These are phyloP conservation scores for Pammene fasciana DNA, from an alignment of 2,888 invertebrate species.

Conservation along the genomic window DNA sequence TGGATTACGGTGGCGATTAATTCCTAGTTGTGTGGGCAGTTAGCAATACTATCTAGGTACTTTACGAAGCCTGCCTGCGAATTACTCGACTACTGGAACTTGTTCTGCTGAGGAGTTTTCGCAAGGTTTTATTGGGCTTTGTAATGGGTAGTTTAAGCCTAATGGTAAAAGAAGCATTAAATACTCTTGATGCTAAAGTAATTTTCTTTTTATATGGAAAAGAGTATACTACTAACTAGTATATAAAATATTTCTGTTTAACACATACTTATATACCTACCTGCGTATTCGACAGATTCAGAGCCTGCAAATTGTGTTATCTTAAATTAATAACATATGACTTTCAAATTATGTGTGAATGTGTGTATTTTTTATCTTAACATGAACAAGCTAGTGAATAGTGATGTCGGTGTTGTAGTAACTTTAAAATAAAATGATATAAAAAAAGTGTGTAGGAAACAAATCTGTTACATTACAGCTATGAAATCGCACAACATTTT, in stretches of 20 bases:
- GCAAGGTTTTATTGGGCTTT: constrained; percentile 16
- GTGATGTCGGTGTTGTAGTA: background rate
- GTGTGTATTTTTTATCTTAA: background rate
- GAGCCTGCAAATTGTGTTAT: background rate
- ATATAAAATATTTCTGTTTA: background rate
- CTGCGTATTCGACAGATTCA: background rate
- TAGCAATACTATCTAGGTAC: constrained; percentile 27
- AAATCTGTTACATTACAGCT: background rate
- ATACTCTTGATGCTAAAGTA: background rate
- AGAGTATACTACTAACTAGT: no score
- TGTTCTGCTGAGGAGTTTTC: constrained; percentile 15
- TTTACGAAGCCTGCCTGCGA: constrained; percentile 23
- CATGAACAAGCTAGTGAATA: no score
- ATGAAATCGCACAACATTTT: constrained; percentile 2
- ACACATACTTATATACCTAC: background rate
- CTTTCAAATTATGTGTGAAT: background rate
- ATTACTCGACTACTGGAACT: constrained; percentile 26
- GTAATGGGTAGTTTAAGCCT: background rate
- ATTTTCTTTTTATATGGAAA: no score
- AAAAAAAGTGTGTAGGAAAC: background rate
- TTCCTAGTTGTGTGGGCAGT: constrained; percentile 31
- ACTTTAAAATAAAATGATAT: background rate
- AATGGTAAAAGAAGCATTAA: background rate
- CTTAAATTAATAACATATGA: background rate
- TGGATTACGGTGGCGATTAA: constrained; percentile 36